Evolutionary conservation across 2,797 vertebrate genomes (phyloP), one percentile per base, ranked within the genome.

Genomic region (Sebastes iracundus): DNA sequence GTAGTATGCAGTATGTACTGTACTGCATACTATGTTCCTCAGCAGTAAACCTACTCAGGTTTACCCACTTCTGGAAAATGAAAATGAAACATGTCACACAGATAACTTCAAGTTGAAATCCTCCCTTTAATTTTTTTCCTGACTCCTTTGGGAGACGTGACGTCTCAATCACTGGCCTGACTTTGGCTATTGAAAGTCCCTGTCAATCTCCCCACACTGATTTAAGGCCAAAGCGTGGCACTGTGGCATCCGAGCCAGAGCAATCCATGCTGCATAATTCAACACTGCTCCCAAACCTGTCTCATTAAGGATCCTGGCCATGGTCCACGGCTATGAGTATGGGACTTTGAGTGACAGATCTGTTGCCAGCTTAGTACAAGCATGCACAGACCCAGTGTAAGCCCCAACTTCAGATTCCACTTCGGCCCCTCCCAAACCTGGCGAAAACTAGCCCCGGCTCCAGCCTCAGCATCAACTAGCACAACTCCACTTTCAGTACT

Each of bases 231-330:
- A 73, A 73, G 53, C 20, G 60, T 87, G 85, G 71, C 77, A 83
- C 75, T 22, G 80, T 82, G 78, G 83, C 83, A 77, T 81, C 85
- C 32, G 55, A 90, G 87, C 83, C 77, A 69, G 82, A 79, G 86
- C 83, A 79, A 91, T 87, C 88, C 83, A 66, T 89, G 88, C 87
- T 93, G 87, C 91, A 93, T 95, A 94, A 95, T 94, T 95, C 92
- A 95, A 79, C 83, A 60, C 67, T 38, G 87, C 90, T 90, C 90
- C 88, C 83, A 89, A 90, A 92, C 88, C 89, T 84, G 92, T 93
- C 93, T 95, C 93, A 92, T 95, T 95, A 94, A 89, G 82, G 87
- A 80, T 75, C 89, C 91, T 93, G 91, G 92, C 91, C 35, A 55
- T 83, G 80, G 84, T 91, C 93, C 79, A 90, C 23, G 56, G 59